Conservation (phyloP, 2,797 vertebrate genomes). For the Xenentodon cancila region DNA sequence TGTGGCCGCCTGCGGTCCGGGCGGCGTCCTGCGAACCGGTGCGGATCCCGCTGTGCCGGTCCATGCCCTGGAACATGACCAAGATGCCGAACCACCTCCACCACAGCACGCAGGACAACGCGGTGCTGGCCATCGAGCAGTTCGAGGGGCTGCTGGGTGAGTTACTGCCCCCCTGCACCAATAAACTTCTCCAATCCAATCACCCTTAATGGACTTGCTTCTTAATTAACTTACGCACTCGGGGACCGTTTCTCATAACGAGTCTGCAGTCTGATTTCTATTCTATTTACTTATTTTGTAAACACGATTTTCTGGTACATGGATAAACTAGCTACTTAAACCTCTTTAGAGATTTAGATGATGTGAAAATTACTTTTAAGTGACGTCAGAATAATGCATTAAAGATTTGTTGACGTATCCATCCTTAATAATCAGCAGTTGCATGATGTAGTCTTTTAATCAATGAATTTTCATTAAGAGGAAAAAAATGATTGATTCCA, state of each 20-base stretch:
- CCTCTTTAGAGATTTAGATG: too few species aligned
- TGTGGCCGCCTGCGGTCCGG: conserved; percentile 64
- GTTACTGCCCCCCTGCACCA: conserved; percentile 16
- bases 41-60: conserved; percentile 92
- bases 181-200: neutral
- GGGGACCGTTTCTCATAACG: too few species aligned
- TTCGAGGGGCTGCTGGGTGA: conserved; percentile 91
- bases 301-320: too few species aligned
- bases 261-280: too few species aligned
- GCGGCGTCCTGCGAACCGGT: conserved; percentile 92
- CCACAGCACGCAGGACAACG: conserved; percentile 99
- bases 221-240: too few species aligned
- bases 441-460: neutral
- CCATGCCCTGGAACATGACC: conserved; percentile 99
- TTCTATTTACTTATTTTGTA: too few species aligned
- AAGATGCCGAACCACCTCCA: conserved; percentile 99
- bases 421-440: too few species aligned
- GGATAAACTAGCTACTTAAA: too few species aligned
- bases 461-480: neutral
- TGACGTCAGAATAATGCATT: too few species aligned
- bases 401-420: neutral
- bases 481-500: neutral
- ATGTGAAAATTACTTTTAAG: too few species aligned
- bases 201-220: too few species aligned
- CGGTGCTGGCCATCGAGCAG: conserved; percentile 97